These are phyloP conservation scores for Hyaena hyaena DNA, from an alignment of 2,113 vertebrate species.

Conservation along the genomic window DNA sequence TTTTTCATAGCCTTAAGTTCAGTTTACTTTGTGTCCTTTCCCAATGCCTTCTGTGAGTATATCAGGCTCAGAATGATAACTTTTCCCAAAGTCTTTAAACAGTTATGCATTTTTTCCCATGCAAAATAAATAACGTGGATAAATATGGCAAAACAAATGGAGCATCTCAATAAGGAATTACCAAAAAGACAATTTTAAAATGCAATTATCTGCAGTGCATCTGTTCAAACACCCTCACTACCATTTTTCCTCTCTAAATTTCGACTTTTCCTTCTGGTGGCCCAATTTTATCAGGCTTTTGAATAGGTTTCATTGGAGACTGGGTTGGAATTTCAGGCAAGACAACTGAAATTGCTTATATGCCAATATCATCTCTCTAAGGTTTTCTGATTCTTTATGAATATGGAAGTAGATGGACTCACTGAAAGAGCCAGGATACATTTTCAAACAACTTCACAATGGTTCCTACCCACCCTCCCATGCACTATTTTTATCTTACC, in stretches of 20 bases:
- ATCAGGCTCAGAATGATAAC: background rate
- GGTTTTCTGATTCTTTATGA: background rate
- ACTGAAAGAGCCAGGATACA: background rate
- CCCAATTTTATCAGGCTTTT: conserved; percentile 24
- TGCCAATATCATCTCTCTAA: background rate
- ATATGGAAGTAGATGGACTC: background rate
- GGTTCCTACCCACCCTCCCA: background rate
- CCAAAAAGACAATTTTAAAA: conserved; percentile 61
- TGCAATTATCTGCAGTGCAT: conserved; percentile 62
- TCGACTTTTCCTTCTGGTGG: conserved; percentile 63
- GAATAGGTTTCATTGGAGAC: conserved; percentile 23
- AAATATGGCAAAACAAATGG: conserved; percentile 74
- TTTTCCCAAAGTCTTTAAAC: conserved; percentile 47
- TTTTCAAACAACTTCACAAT: conserved; percentile 19
- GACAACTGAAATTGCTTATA: background rate
- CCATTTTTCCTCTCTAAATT: conserved; percentile 71
- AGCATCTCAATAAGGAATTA: conserved; percentile 55
- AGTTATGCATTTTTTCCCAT: conserved; percentile 14
- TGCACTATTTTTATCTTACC: background rate
- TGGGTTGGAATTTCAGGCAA: conserved; percentile 3
- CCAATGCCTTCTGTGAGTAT: background rate
- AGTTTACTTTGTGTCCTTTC: background rate
- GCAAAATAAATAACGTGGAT: conserved; percentile 71
- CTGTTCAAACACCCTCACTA: conserved; percentile 64
- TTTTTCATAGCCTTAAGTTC: background rate